Conservation (phyloP, 2,113 vertebrate species). For the Collichthys lucidus region DNA sequence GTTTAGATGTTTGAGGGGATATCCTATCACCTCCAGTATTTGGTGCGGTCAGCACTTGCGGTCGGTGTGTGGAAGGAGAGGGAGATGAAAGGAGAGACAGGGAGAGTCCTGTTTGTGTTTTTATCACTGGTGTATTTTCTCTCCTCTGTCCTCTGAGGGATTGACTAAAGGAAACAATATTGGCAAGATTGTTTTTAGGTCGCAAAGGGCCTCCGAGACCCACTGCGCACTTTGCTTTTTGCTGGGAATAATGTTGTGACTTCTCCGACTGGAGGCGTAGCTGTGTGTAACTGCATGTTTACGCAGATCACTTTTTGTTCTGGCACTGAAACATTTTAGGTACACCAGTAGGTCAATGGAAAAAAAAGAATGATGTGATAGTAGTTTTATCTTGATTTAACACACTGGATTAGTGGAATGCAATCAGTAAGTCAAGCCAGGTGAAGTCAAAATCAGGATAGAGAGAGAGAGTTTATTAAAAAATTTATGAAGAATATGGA, state of each 20-base stretch:
- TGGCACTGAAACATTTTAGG: conserved; percentile 32
- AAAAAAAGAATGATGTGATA: conserved; percentile 48
- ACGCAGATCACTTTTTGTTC: conserved; percentile 50
- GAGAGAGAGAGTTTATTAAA: background rate
- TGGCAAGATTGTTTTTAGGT: conserved; percentile 82
- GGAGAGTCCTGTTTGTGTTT: conserved; percentile 84
- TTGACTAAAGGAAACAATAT: conserved; percentile 81
- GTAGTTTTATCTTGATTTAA: conserved; percentile 38
- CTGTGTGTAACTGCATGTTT: conserved; percentile 58
- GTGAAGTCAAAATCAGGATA: background rate
- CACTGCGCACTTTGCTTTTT: conserved; percentile 45
- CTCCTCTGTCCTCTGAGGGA: conserved; percentile 75
- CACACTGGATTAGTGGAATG: conserved; percentile 23
- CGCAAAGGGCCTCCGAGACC: conserved; percentile 67
- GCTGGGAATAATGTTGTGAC: conserved; percentile 63
- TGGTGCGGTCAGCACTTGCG: conserved; percentile 77
- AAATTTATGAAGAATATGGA: background rate
- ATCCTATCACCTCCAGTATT: conserved; percentile 86
- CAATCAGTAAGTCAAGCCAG: conserved; percentile 23
- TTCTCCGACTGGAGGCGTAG: conserved; percentile 39
- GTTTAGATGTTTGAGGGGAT: conserved; percentile 87
- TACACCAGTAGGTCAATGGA: conserved; percentile 31
- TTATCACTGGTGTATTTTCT: conserved; percentile 82
- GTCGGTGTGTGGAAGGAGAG: conserved; percentile 72
- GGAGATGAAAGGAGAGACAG: conserved; percentile 80